Evolutionary conservation across 1,140 invertebrate genomes (phyloP), one percentile per base, ranked within the genome.

Genomic region (Saccostrea echinata): DNA sequence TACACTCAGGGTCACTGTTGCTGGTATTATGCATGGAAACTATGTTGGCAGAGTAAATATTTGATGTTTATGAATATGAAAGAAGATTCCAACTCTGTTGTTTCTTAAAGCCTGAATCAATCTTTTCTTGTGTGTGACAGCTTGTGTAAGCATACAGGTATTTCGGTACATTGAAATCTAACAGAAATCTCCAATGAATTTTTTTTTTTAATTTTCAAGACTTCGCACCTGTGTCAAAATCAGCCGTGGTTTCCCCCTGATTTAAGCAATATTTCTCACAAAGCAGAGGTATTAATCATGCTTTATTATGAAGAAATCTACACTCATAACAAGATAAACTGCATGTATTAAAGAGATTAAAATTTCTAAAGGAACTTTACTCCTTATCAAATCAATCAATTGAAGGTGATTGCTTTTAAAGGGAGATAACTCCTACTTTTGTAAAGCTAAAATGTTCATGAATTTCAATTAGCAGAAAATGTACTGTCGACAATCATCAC

Each of bases 61-160:
- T 71, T 71, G 68, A 71, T 71, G 68, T 71, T 71, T 71, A 71
- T 71, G 68, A 71, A 71, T 71, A 71, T 71, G 68, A 71, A 71
- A 71, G 68, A 71, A 71, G 68, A 71, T 71, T 71, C 27, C 68
- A 18, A 1, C 27, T 9, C 68, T 71, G 68, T 71, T 71, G 68
- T 71, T 71, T 71, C 68, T 71, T 71, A 71, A 71, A 71, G 68
- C 68, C 68, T 71, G 24, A 71, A 71, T 71, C 68, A 71, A 61
- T 61, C 57, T 61, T 24, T 71, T 71, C 30, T 71, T 33, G 9
- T 71, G 27, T 71, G n/a, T 71, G 30, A 27, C 68, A 71, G 24
- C 30, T 24, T 71, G 24, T 71, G 68, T 71, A 71, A 71, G 68
- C 68, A 71, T 27, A 43, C 35, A 43, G 35, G 35, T 43, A 33